Percentiles rank a stretch among this genome's conserved stretches.
Conservation (phyloP, 2,797 vertebrate genomes). For the Tapera naevia region DNA sequence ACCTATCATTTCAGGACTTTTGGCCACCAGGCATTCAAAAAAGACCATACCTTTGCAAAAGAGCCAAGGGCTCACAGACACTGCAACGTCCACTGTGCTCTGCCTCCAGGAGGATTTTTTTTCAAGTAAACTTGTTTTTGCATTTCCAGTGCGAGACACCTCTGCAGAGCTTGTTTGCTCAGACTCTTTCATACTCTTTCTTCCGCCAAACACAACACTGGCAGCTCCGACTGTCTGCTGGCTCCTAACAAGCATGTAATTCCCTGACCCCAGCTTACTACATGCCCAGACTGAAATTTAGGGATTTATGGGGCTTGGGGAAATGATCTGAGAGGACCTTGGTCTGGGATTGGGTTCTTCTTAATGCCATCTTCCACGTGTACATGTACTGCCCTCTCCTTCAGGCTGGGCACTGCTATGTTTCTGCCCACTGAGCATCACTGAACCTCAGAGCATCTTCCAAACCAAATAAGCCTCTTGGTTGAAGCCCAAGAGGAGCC, state of each 20-base stretch:
- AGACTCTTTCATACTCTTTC: constrained; percentile 2
- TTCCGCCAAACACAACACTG: constrained; percentile 66
- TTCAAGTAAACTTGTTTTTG: constrained; percentile 49
- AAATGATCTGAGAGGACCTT: not conserved
- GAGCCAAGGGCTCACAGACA: not conserved
- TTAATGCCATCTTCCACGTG: not conserved
- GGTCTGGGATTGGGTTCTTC: not conserved
- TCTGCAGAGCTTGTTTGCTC: constrained; percentile 57
- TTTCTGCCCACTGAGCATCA: not conserved
- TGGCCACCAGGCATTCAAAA: not conserved
- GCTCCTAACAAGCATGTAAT: not conserved
- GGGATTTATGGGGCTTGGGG: not conserved
- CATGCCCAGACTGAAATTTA: not conserved
- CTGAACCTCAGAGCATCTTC: constrained; percentile 16
- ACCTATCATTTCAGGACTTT: not conserved
- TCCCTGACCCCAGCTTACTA: not conserved
- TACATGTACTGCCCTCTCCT: not conserved
- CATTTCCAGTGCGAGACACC: not conserved
- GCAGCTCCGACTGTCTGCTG: constrained; percentile 49
- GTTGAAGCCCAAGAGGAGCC: constrained; percentile 23
- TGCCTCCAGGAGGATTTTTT: constrained; percentile 28
- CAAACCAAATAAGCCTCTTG: constrained; percentile 48
- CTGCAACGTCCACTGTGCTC: not conserved
- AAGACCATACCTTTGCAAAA: not conserved
- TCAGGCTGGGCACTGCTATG: not conserved